Evolutionary conservation across 2,797 vertebrate genomes (phyloP), one percentile per base, ranked within the genome.

Genomic region (Carduelis carduelis): DNA sequence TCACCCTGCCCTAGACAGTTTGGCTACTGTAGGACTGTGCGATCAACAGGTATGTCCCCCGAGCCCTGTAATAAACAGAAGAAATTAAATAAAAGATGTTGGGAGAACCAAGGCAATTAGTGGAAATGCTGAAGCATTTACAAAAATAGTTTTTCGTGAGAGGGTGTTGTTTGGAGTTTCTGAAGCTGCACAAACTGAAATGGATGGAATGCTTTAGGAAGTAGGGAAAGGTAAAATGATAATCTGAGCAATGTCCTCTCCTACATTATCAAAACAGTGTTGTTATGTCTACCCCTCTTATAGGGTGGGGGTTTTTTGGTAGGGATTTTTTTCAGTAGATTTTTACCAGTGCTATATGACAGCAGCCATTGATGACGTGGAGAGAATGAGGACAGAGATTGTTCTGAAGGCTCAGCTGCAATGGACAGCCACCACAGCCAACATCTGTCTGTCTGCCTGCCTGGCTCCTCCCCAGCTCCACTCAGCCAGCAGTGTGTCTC

Each of bases 321-420:
- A 24, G 49, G 37, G 24, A n/a, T 30, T 32, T 34, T 75, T 75
- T n/a, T 21, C 4, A 1, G 50, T 35, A 35, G 35, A 7, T 39
- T 2, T 75, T 76, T 76, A 7, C 44, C 71, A 39, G 1, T 47
- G 61, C 18, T 59, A 7, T 23, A 18, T 2, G 18, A 44, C 5
- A 2, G 34, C 41, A 76, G 52, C 23, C 56, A 22, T 12, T 3
- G 2, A 41, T 12, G 35, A n/a, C 1, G 0, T 3, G 3, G 27
- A 12, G 11, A 35, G 32, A 63, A 57, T 0, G 0, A 0, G 23
- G 24, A 8, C 12, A 28, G 0, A 0, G 15, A 34, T 15, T 52
- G 50, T 41, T 70, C 50, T 39, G 28, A 35, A n/a, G 0, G 0
- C 4, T 50, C 35, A 39, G n/a, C 24, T 61, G 39, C 32, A 65